Base-by-base conservation (phyloP, 1,140 invertebrate species). In the Popillia japonica region DNA sequence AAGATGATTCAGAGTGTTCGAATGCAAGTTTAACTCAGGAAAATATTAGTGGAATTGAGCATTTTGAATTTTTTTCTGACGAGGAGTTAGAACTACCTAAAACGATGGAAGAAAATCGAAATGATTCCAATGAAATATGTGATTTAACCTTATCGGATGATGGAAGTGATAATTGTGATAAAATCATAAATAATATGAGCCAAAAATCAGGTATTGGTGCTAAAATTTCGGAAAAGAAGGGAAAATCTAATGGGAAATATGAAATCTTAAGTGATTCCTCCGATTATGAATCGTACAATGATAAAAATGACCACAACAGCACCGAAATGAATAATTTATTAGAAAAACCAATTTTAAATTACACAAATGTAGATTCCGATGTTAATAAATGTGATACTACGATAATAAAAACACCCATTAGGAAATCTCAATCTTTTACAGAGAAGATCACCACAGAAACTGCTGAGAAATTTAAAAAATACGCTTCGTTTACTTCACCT, bases 1-100 rank as follows among this genome's bases (percentile, higher is more conserved):
- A 23, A 11, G 41, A 44, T 23, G 20, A 4, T 14, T 76, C 75
- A 4, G 75, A 76, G 2, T 10, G n/a, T 14, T 55, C 41, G 1
- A 20, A 55, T 20, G 23, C n/a, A 10, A 34, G 23, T 10, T 9
- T 68, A 0, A 27, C 48, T 10, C 55, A 22, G 40, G 76, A 79
- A 72, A 75, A 76, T 42, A 55, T 78, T 64, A 80, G 80, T 76
- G 80, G 79, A 17, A 82, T 84, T 23, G 72, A 80, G 17, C 79
- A 82, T 77, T 83, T 79, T 78, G 83, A 83, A 80, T 80, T 75
- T 68, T 83, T 80, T 72, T 23, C 72, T 75, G 77, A 82, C 77
- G 40, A 76, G 78, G 61, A 78, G 14, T 74, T 42, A n/a, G 10
- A n/a, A 42, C 4, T 41, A 41, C 27, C 27, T 34, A 34, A 34